Base-by-base conservation (phyloP, 2,797 vertebrate species). In the Platyrinchus mystaceus region DNA sequence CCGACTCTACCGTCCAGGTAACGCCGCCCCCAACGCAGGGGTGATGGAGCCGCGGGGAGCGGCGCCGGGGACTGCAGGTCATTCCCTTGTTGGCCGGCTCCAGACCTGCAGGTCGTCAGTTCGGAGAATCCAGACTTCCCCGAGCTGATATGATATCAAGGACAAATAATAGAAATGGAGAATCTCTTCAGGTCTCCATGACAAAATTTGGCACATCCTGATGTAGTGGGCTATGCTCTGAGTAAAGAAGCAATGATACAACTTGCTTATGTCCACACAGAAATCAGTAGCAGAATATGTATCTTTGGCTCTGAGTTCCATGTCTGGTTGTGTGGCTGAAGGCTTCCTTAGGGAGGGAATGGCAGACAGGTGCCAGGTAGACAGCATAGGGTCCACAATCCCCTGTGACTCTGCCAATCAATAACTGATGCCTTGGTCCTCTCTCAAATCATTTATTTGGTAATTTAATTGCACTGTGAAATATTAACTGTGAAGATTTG, bases 391-490 rank as follows among this genome's bases (percentile, higher is more conserved):
- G 56, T 74, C 84, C 87, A 5, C 13, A 55, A 27, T 46, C 75
- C 53, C 52, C 76, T 50, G 14, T 46, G 80, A 5, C 67, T 71
- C 56, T 64, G 18, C 36, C n/a, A 27, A 9, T 92, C 73, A 30
- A 8, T 71, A 53, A 58, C 27, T 34, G 63, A 53, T 43, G 46
- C 83, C 67, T 53, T 63, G 50, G 32, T 89, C 76, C 46, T 87
- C 76, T 82, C 34, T 84, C 18, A 59, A 36, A 23, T 58, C 14
- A 13, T 80, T 78, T 87, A 32, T 74, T 84, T 53, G 17, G 74
- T 83, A 52, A 32, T 76, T 93, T 96, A 92, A 96, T 91, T 74
- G 71, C 46, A 52, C 30, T 55, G 60, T 79, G 76, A 94, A 93
- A 69, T 49, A 84, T 82, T 93, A 85, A 59, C 69, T 14, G 16